Base-by-base conservation (phyloP, 92 coral and sea anemone genomes). In the Siderastrea radians region DNA sequence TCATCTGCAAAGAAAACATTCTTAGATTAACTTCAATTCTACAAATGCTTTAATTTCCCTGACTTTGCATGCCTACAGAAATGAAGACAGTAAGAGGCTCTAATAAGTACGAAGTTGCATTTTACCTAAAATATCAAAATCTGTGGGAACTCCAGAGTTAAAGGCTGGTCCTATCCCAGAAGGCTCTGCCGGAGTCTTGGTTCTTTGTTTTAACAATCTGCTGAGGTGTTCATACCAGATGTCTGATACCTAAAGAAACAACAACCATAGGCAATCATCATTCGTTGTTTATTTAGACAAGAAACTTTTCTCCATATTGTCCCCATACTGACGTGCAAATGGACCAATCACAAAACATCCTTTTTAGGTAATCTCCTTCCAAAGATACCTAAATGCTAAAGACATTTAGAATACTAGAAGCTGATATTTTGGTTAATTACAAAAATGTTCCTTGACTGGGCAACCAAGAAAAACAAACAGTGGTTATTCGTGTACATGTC, bases 131-230 rank as follows among this genome's bases (percentile, higher is more conserved):
- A 94, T 90, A 60, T 98, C 99, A 84, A 98, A 92, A 84, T 94
- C 99, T 61, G 98, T 94, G 3, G 95, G 94, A 19, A 95, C 50
- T 1, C 95, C 98, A 2, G 96, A 95, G 79, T 91, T 92, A 72
- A 97, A 92, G 45, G 98, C 96, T 72, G 97, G 98, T 8, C 98
- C 98, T 68, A 98, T 98, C 75, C 98, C 98, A 83, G 96, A 92
- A 7, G 99, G 96, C 79, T 90, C 78, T 45, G 94, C 94, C 47
- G 99, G 98, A 46, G 97, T 93, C 53, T 85, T 84, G 8, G 99
- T 98, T 82, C 98, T 90, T 77, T 98, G 98, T 3, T 88, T 94
- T 11, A 98, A 95, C 71, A 98, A 85, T 59, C 78, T 87, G 61
- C 86, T 62, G 11, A 97, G 92, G 80, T 97, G 96, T 26, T 87